phyloP scores from a whole-genome alignment of 2,797 vertebrate species.

The Brachyalestes nurse region DNA sequence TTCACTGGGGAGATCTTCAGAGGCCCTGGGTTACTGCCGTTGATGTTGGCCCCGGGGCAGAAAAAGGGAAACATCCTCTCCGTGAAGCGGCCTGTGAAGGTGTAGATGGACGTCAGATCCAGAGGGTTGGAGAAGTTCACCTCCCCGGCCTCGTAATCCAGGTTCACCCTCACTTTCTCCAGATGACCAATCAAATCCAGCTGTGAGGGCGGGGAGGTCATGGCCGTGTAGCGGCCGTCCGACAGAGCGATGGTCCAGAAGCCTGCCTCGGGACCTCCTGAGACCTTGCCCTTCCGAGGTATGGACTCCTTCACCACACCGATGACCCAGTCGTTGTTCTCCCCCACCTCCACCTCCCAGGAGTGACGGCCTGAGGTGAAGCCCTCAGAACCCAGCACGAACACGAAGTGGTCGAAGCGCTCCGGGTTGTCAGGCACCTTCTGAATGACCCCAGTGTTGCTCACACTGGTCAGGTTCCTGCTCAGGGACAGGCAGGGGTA shows the following conservation, averaged over 20 bases:
- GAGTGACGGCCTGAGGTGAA: conserved; percentile 76
- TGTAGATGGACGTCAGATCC: conserved; percentile 75
- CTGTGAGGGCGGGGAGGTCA: conserved; percentile 74
- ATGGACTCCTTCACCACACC: conserved; percentile 78
- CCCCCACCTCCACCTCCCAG: conserved; percentile 82
- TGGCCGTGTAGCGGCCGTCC: conserved; percentile 77
- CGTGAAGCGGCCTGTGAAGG: conserved; percentile 75
- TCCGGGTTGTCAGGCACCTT: conserved; percentile 76
- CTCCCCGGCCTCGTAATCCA: conserved; percentile 76
- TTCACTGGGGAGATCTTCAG: conserved; percentile 78
- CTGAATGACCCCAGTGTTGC: conserved; percentile 72
- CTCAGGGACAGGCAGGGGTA: conserved; percentile 79
- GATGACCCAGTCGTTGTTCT: conserved; percentile 81
- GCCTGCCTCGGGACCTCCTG: conserved; percentile 78
- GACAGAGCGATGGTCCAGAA: conserved; percentile 82
- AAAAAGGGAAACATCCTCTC: conserved; percentile 82
- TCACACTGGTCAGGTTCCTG: conserved; percentile 70
- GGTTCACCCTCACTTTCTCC: conserved; percentile 75
- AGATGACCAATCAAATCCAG: conserved; percentile 63
- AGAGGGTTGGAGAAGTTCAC: conserved; percentile 77
- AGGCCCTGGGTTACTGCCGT: conserved; percentile 76
- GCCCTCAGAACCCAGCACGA: conserved; percentile 78
- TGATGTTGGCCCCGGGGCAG: conserved; percentile 83
- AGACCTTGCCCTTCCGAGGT: conserved; percentile 78
- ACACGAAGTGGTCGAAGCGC: conserved; percentile 82